Conservation (phyloP, 2,888 invertebrate genomes). For the Stramonita haemastoma region DNA sequence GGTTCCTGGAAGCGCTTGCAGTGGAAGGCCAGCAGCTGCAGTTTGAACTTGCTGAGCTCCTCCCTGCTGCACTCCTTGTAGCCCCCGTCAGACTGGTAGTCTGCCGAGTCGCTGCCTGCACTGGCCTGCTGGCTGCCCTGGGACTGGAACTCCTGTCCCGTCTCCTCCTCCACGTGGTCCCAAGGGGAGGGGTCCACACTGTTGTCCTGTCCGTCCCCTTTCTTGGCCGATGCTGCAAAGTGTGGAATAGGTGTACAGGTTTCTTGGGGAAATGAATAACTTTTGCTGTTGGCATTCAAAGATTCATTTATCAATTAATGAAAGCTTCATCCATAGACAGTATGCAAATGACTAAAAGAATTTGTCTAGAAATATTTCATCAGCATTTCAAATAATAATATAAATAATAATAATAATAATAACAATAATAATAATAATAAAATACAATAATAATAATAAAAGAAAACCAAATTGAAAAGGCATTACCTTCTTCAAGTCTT, state of each 20-base stretch:
- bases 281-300: too few relatives aligned
- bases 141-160: not conserved
- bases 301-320: too few relatives aligned
- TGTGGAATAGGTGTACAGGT: too few relatives aligned
- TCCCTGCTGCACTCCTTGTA: slow-evolving; percentile 59
- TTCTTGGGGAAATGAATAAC: too few relatives aligned
- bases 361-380: too few relatives aligned
- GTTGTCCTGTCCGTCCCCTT: not conserved
- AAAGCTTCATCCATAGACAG: too few relatives aligned
- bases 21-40: slow-evolving; percentile 66
- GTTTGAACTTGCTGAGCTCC: slow-evolving; percentile 67
- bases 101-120: not conserved
- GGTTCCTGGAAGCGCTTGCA: slow-evolving; percentile 68
- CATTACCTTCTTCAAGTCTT: slow-evolving; percentile 42
- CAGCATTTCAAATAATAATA: too few relatives aligned
- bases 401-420: too few relatives aligned
- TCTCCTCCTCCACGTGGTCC: slow-evolving; percentile 38
- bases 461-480: too few relatives aligned
- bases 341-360: too few relatives aligned
- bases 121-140: not conserved
- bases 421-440: too few relatives aligned
- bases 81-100: slow-evolving; percentile 26
- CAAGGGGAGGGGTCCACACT: slow-evolving; percentile 33
- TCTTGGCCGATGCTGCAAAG: not conserved
- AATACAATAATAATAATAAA: too few relatives aligned